Evolutionary conservation across 2,113 vertebrate species (phyloP), one percentile per base, ranked within the genome.

Genomic region (Camelus bactrianus): DNA sequence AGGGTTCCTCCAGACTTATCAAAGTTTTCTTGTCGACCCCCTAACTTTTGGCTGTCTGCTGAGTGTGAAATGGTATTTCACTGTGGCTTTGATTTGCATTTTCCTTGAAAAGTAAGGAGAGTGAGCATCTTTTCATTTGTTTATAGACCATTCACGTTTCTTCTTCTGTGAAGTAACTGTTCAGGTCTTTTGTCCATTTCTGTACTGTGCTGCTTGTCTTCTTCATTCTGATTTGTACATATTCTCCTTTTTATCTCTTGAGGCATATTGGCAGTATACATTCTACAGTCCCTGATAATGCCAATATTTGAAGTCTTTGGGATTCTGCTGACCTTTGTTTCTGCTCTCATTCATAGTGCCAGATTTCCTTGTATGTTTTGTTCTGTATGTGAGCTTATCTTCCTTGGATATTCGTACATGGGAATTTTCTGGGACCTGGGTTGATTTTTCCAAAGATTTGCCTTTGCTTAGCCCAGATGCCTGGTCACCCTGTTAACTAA

Each of bases 401-500:
- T 87, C 80, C 52, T 88, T 65, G 32, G 35, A 62, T 77, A 26
- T 58, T 52, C 16, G n/a, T 32, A 80, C 48, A 9, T 15, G 28
- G 38, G 7, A 73, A 50, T 38, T 75, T 60, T 62, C 62, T 76
- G 26, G 77, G 11, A 15, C 42, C 30, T 75, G 15, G 12, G 48
- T 70, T 88, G 22, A 70, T 96, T 95, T 93, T 52, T 38, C 58
- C 52, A 42, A n/a, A 16, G 20, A 52, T 77, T 89, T 88, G 8
- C 3, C n/a, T 58, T 93, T 42, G 60, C 20, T 72, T 90, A 58
- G 87, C 11, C 10, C 46, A 48, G 46, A 90, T 22, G 54, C 14
- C 48, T 42, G 24, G 1, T 84, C 32, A 65, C 35, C 58, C 4
- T 79, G 8, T 62, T 95, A 70, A 60, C 52, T 8, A 88, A 91